Evolutionary conservation across 2,888 invertebrate species (phyloP), one percentile per base, ranked within the genome.

Genomic region (Diaperis boleti): DNA sequence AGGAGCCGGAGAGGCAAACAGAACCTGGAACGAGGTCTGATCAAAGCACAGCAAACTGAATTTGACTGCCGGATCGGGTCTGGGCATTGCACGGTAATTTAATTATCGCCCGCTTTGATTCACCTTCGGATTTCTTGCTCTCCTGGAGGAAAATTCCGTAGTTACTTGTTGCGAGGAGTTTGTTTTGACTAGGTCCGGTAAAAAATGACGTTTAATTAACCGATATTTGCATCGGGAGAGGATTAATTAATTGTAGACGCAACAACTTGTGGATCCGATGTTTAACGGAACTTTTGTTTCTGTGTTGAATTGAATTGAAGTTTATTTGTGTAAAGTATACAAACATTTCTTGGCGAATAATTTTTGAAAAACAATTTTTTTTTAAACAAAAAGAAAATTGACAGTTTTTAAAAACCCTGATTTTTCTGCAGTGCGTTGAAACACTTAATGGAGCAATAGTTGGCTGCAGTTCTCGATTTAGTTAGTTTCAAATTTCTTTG

Each of bases 31-130:
- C 72, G 70, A 75, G 73, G 70, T 67, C 66, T 74, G 76, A 76
- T 76, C 76, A 76, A 76, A 76, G 76, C 73, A 66, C 62, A 62
- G 72, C 66, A 74, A 75, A 76, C 73, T 73, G 72, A 75, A 76
- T 76, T 75, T 74, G 74, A 74, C 75, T 74, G 72, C 70, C 73
- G 71, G 69, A 73, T 70, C 71, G 71, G 69, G 69, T 69, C 68
- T 65, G 68, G 73, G 74, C 72, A 74, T 69, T 74, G 70, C 70
- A 70, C 74, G 75, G 70, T 72, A 76, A 76, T 76, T 73, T 69
- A 73, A 75, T 77, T 73, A 75, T 70, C 70, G 69, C 72, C 69
- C 66, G 71, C 70, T 72, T 74, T 71, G 69, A 67, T 72, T 72
- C 66, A 68, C 71, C 68, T 66, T 65, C 64, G 55, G 57, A 66